Conservation (phyloP, 2,113 vertebrate genomes). For the Xiphophorus couchianus region DNA sequence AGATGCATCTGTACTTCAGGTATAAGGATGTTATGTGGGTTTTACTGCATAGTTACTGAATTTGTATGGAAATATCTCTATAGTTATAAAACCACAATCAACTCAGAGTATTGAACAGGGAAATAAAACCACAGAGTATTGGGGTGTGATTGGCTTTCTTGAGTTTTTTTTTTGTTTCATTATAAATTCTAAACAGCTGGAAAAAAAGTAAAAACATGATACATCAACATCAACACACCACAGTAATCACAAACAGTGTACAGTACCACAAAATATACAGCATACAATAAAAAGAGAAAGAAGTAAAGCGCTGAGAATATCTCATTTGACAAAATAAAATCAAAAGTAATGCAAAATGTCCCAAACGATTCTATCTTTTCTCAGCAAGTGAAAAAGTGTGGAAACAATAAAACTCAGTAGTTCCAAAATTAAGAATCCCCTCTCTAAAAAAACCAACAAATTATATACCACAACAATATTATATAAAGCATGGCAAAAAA, state of each 20-base stretch:
- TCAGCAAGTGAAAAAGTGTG: conserved; percentile 47
- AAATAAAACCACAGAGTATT: conserved; percentile 58
- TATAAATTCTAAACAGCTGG: conserved; percentile 80
- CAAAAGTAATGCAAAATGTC: conserved; percentile 29
- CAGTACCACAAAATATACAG: conserved; percentile 83
- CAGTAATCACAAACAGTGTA: conserved; percentile 74
- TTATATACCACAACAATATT: conserved; percentile 58
- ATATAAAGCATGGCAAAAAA: conserved; percentile 60
- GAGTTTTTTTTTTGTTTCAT: conserved; percentile 41
- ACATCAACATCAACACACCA: conserved; percentile 78
- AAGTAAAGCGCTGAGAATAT: conserved; percentile 69
- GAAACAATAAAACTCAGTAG: conserved; percentile 77
- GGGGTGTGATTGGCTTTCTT: conserved; percentile 56
- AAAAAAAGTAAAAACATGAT: conserved; percentile 67
- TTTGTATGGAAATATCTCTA: conserved; percentile 1
- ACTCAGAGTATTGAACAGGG: conserved; percentile 31
- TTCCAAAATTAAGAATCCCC: conserved; percentile 68
- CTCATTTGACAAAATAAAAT: conserved; percentile 48
- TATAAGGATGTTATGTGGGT: not conserved
- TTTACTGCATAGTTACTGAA: too few relatives aligned
- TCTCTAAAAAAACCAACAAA: conserved; percentile 44
- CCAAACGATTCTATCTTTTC: conserved; percentile 45
- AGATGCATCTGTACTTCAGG: too few relatives aligned
- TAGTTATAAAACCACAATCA: conserved; percentile 1
- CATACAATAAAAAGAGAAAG: conserved; percentile 66